Evolutionary conservation across 2,113 vertebrate genomes (phyloP).

Genomic region (Helogale parvula): DNA sequence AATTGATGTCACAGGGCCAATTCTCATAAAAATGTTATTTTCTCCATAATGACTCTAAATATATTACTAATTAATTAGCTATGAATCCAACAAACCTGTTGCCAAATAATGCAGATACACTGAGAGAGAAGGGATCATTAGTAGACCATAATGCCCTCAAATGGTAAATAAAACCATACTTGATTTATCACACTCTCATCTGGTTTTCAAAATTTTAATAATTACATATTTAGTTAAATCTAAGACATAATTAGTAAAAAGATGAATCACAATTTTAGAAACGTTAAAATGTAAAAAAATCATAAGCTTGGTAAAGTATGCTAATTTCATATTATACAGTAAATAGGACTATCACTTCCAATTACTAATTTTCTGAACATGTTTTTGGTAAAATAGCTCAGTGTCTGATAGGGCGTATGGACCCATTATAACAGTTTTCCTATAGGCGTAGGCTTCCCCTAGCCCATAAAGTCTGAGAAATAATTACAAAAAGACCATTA

Average conservation of each 20-base stretch:
- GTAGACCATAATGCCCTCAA: not conserved
- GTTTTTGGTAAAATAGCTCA: constrained; percentile 42
- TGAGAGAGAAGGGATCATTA: not conserved
- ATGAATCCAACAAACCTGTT: not conserved
- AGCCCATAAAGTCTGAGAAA: not conserved
- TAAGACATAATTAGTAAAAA: not conserved
- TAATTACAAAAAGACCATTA: constrained; percentile 50
- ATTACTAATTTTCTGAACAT: constrained; percentile 33
- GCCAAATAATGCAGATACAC: not conserved
- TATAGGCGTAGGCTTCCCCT: not conserved
- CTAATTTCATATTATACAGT: constrained; percentile 9
- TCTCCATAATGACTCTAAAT: not conserved
- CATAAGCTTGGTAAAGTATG: not conserved
- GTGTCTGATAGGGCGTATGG: not conserved
- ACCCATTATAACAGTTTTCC: not conserved
- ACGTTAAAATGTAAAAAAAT: not conserved
- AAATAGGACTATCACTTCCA: not conserved
- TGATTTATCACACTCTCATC: not conserved
- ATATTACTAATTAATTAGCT: not conserved
- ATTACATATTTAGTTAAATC: constrained; percentile 7
- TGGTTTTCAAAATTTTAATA: not conserved
- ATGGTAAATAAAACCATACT: constrained; percentile 31
- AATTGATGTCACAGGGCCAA: not conserved
- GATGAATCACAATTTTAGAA: not conserved
- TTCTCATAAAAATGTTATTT: constrained; percentile 18